Evolutionary conservation across 2,888 invertebrate species (phyloP).

Genomic region (Spicauda simplicius): DNA sequence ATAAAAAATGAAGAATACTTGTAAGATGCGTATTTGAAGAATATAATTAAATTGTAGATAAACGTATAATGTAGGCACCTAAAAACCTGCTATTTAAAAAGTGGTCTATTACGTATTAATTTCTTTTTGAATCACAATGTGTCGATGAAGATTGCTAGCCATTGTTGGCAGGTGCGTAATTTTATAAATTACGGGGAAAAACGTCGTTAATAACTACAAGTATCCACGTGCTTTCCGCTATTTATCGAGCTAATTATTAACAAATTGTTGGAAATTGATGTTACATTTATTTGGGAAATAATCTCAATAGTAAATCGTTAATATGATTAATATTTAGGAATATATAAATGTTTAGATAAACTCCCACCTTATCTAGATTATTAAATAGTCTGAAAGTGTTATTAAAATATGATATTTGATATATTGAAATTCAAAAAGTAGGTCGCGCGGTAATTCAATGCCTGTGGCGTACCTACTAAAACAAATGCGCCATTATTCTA

Average conservation of each 20-base stretch:
- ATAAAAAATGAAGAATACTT: no score
- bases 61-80: background rate
- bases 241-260: background rate
- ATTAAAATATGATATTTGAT: constrained; percentile 13
- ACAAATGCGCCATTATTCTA: background rate
- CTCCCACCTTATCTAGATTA: background rate
- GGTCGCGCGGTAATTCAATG: constrained; percentile 24
- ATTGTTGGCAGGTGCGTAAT: background rate
- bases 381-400: background rate
- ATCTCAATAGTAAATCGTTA: no score
- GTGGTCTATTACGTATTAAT: background rate
- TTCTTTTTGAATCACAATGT: background rate
- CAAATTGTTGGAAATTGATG: background rate
- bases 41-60: no score
- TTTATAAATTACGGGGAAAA: constrained; percentile 5
- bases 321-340: background rate
- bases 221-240: background rate
- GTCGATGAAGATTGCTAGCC: background rate
- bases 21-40: no score
- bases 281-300: no score
- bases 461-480: constrained; percentile 3
- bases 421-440: constrained; percentile 22
- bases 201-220: background rate
- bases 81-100: background rate
- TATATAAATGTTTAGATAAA: background rate